Evolutionary conservation across 2,113 vertebrate genomes (phyloP).

Genomic region (Acrocephalus kingi): DNA sequence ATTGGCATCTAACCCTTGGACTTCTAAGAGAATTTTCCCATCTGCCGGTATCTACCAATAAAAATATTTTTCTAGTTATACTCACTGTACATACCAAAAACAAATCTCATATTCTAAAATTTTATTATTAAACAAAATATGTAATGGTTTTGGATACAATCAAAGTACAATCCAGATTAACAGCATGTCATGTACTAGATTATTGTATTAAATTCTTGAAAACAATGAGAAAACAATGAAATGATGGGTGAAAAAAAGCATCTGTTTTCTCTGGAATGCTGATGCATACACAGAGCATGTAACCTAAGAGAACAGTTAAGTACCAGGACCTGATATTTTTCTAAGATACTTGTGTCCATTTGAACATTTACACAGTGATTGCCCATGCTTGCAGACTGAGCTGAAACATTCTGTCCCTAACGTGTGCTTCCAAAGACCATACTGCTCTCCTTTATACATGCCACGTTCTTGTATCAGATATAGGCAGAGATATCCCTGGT

Average conservation of each 20-base stretch:
- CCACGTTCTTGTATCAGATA: not conserved
- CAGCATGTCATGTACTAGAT: not conserved
- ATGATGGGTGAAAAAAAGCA: not conserved
- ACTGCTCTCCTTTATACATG: not conserved
- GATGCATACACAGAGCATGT: not conserved
- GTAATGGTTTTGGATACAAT: not conserved
- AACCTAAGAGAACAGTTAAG: not conserved
- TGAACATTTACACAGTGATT: not conserved
- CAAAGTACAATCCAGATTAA: not conserved
- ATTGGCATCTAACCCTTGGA: constrained; percentile 84
- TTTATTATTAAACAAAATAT: not conserved
- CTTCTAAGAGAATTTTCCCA: constrained; percentile 78
- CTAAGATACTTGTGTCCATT: not conserved
- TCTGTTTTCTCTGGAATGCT: not conserved
- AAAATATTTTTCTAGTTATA: constrained; percentile 39
- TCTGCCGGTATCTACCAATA: constrained; percentile 80
- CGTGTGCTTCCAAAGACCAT: not conserved
- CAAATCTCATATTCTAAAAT: not conserved
- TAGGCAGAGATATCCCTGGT: not conserved
- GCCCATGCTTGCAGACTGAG: not conserved
- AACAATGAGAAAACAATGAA: not conserved
- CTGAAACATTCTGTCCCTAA: not conserved
- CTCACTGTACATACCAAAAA: not conserved
- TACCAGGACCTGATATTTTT: not conserved
- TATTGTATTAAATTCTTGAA: not conserved